Percentiles rank a stretch among this genome's conserved stretches.
Evolutionary conservation across 2,888 invertebrate species (phyloP).

Genomic region (Drosophila villosipedis): DNA sequence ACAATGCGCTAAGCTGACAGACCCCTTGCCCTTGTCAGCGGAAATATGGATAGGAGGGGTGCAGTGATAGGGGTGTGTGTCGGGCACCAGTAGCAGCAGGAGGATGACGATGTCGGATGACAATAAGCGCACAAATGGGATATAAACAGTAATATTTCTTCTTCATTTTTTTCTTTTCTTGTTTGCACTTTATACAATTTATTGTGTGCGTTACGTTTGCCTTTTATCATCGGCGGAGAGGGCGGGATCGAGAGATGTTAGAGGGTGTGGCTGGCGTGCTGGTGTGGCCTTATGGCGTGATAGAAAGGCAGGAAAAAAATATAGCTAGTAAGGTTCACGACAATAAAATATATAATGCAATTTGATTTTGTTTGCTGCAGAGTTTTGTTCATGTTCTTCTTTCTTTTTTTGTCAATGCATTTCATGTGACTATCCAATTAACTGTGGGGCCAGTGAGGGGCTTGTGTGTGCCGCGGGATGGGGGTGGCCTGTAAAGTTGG

Average conservation of each 20-base stretch:
- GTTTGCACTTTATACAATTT: constrained; percentile 58
- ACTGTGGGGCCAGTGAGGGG: not conserved
- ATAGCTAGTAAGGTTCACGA: constrained; percentile 11
- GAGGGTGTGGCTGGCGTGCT: not conserved
- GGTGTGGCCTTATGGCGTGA: not conserved
- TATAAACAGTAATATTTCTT: constrained; percentile 58
- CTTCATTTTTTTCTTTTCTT: constrained; percentile 13
- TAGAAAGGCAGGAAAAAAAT: not conserved
- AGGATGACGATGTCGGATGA: constrained; percentile 31
- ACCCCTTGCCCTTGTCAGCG: constrained; percentile 16
- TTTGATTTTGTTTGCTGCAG: constrained; percentile 36
- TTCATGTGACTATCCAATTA: constrained; percentile 47
- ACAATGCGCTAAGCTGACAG: constrained; percentile 47
- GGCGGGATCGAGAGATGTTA: not conserved
- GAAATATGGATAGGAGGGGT: not conserved
- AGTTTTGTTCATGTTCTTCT: not conserved
- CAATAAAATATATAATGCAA: constrained; percentile 38
- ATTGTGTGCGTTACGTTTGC: constrained; percentile 51
- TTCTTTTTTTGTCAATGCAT: constrained; percentile 31
- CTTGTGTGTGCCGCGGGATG: not conserved
- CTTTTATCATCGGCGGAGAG: constrained; percentile 29
- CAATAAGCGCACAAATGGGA: constrained; percentile 68
- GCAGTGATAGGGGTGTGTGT: not conserved
- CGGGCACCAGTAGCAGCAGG: not conserved
- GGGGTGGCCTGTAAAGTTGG: not conserved